phyloP scores from a whole-genome alignment of 2,888 invertebrate genomes.

The Pachycephus smyrnensis region DNA sequence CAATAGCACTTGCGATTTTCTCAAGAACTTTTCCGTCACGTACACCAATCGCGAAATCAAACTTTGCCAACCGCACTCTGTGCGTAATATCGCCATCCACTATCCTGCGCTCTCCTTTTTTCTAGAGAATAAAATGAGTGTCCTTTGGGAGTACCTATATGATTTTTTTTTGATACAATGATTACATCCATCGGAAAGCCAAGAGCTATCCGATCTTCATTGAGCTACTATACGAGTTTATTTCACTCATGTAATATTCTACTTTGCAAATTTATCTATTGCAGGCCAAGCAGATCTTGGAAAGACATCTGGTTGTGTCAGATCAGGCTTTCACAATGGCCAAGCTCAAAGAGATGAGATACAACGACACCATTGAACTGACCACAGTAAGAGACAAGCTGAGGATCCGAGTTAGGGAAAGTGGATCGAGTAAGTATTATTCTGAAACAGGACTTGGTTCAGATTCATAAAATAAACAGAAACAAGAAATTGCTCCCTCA shows the following conservation, averaged over 20 bases:
- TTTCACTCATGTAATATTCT: background rate
- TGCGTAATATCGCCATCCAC: background rate
- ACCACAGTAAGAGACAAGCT: slow-evolving; percentile 81
- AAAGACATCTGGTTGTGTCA: slow-evolving; percentile 88
- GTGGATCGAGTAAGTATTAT: slow-evolving; percentile 77
- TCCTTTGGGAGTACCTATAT: background rate
- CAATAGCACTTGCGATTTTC: background rate
- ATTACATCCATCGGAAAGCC: background rate
- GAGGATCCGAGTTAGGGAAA: slow-evolving; percentile 80
- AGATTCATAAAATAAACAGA: background rate
- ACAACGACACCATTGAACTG: slow-evolving; percentile 78
- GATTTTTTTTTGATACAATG: background rate
- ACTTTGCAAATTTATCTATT: slow-evolving; percentile 46
- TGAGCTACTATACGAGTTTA: background rate
- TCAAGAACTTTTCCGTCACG: background rate
- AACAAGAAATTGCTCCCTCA: background rate
- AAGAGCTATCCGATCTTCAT: background rate
- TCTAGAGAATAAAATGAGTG: background rate
- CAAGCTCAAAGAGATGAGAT: slow-evolving; percentile 75
- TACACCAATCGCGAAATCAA: background rate
- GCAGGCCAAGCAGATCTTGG: slow-evolving; percentile 84
- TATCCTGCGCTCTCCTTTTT: background rate
- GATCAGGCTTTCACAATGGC: slow-evolving; percentile 85
- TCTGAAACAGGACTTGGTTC: background rate
- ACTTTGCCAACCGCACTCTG: background rate